A percentile compares a stretch with the other conserved stretches of the same genome.
These are phyloP conservation scores for Steinernema khuongi DNA, from an alignment of 1,140 invertebrate genomes.

Conservation along the genomic window DNA sequence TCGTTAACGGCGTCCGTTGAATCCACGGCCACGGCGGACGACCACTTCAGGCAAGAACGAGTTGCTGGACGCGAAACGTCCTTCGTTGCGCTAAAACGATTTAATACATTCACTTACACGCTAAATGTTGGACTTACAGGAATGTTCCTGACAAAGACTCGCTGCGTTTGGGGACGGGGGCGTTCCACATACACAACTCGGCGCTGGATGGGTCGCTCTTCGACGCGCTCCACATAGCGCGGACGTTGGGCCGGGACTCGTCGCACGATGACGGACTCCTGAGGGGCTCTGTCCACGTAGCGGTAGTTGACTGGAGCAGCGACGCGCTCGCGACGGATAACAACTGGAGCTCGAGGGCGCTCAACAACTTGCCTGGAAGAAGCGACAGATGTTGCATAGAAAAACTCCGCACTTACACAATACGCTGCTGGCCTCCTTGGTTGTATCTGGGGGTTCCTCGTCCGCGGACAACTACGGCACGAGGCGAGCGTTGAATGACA, in stretches of 20 bases:
- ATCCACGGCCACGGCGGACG: constrained; percentile 1
- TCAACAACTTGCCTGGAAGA: neutral
- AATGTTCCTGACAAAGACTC: neutral
- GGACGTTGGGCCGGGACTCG: neutral
- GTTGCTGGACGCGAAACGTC: neutral
- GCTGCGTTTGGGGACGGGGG: neutral
- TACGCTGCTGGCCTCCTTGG: neutral
- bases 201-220: neutral
- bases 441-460: neutral
- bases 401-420: neutral
- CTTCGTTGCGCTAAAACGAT: neutral
- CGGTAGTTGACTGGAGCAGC: neutral
- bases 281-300: neutral
- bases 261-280: neutral
- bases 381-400: neutral
- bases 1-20: neutral
- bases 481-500: neutral
- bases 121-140: neutral
- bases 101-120: neutral
- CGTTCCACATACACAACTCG: neutral
- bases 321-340: neutral
- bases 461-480: neutral
- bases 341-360: neutral
- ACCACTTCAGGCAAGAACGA: neutral
- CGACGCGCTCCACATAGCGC: neutral